phyloP scores from a whole-genome alignment of 1,140 invertebrate species.

The Drosophila arawakana region DNA sequence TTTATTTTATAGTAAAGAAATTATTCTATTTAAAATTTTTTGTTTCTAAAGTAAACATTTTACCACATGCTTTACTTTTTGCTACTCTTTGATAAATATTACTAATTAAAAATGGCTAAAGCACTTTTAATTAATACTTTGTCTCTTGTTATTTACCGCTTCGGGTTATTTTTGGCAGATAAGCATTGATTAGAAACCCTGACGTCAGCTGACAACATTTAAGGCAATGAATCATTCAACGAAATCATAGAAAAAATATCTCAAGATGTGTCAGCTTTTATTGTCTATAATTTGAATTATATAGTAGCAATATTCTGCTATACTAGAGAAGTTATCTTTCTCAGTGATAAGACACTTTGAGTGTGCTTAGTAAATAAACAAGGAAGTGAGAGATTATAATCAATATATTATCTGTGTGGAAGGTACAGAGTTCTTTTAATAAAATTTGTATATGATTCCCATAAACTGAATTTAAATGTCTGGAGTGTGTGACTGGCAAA shows the following conservation, averaged over 20 bases:
- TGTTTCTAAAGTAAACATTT: no score
- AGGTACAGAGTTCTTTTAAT: no score
- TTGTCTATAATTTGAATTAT: not conserved
- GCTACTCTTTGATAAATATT: slow-evolving; percentile 12
- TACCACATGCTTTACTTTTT: not conserved
- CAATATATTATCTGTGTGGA: no score
- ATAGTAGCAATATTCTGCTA: not conserved
- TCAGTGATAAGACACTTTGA: no score
- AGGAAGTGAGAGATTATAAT: no score
- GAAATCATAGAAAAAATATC: not conserved
- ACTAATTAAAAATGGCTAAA: slow-evolving; percentile 50
- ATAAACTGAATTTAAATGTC: no score
- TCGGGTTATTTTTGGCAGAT: not conserved
- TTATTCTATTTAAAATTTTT: no score
- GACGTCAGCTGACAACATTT: not conserved
- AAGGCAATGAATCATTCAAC: slow-evolving; percentile 12
- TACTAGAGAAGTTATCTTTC: no score
- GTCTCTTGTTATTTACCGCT: not conserved
- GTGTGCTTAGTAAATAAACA: no score
- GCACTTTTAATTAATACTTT: slow-evolving; percentile 38
- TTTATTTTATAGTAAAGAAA: no score
- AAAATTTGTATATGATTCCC: no score
- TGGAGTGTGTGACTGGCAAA: no score
- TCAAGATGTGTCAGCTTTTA: slow-evolving; percentile 4
- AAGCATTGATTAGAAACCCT: slow-evolving; percentile 13